Percentiles rank a stretch among this genome's conserved stretches.
phyloP scores from a whole-genome alignment of 2,888 invertebrate genomes.

The Vesta saturnalis region DNA sequence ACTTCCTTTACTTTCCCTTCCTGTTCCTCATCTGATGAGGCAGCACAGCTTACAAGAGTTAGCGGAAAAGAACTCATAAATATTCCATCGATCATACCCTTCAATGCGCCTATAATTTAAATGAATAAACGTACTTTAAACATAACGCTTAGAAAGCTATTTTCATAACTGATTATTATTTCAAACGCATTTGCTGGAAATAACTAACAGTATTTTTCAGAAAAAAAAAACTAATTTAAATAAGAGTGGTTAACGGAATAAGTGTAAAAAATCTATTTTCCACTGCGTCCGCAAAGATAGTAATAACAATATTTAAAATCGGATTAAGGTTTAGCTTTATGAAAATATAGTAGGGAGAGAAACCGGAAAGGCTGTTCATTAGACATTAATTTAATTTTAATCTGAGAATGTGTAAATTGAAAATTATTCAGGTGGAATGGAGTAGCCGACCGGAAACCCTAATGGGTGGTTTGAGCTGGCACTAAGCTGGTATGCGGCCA shows the following conservation, averaged over 20 bases:
- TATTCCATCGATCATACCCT: slow-evolving; percentile 33
- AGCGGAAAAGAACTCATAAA: slow-evolving; percentile 30
- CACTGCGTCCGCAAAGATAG: slow-evolving; percentile 34
- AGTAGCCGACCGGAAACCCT: slow-evolving; percentile 58
- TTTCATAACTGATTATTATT: neutral
- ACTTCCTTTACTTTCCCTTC: slow-evolving; percentile 43
- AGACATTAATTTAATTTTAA: slow-evolving; percentile 58
- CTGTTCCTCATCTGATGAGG: slow-evolving; percentile 40
- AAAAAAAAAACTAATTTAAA: neutral
- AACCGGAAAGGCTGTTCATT: slow-evolving; percentile 54
- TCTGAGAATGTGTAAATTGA: slow-evolving; percentile 58
- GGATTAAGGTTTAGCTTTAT: slow-evolving; percentile 41
- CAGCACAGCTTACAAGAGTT: slow-evolving; percentile 38
- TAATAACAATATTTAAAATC: slow-evolving; percentile 37
- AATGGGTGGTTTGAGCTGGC: slow-evolving; percentile 53
- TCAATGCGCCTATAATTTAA: slow-evolving; percentile 19
- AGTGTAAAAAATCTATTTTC: slow-evolving; percentile 30
- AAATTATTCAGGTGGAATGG: slow-evolving; percentile 59
- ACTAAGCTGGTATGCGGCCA: slow-evolving; percentile 50
- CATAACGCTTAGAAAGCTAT: neutral
- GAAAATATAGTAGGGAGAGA: slow-evolving; percentile 45
- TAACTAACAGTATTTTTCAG: no score
- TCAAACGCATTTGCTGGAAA: neutral
- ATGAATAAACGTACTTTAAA: slow-evolving; percentile 17
- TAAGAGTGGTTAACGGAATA: neutral